Evolutionary conservation across 2,113 vertebrate species (phyloP), one percentile per base, ranked within the genome.

Genomic region (Marcusenius ussheri): DNA sequence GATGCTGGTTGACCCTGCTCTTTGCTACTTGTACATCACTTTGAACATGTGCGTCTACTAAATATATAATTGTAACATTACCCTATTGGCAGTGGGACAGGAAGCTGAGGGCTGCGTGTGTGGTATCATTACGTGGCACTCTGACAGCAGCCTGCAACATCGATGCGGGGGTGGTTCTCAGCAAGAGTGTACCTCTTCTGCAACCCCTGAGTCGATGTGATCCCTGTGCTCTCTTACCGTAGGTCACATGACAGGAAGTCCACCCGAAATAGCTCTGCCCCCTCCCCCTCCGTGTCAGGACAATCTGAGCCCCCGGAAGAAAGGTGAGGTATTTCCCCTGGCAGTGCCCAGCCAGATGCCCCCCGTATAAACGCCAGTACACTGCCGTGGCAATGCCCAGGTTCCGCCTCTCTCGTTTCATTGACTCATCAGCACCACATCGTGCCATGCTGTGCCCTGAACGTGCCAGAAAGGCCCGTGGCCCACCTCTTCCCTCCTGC

Each of bases 161-260:
- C 8, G 56, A 62, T n/a, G 53, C 53, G 53, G 53, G 53, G 53
- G 56, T 62, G 56, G 21, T 62, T 62, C 56, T 62, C 56, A 58
- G 56, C 56, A 58, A 8, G 21, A 24, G 56, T 2, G 56, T 58
- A 58, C 19, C 66, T 70, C 66, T 27, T 31, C 66, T 27, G 11
- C 27, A 17, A 5, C 31, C n/a, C 31, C 66, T 15, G 3, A 74
- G 66, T 39, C 47, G 19, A 42, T 51, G 80, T 89, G n/a, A 83
- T 19, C 50, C 35, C 35, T 83, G 24, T 88, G 58, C 0, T 88
- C 39, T 94, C 31, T 88, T 9, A 86, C 8, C 91, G 47, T 89
- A 99, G 98, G 96, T 94, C 97, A 98, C 94, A 96, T 97, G 91
- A 91, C 93, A 74, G 97, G 97, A 91, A 97, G 96, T 93, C 92